Base-by-base conservation (phyloP, 2,888 invertebrate genomes). In the Sminthurides aquaticus region DNA sequence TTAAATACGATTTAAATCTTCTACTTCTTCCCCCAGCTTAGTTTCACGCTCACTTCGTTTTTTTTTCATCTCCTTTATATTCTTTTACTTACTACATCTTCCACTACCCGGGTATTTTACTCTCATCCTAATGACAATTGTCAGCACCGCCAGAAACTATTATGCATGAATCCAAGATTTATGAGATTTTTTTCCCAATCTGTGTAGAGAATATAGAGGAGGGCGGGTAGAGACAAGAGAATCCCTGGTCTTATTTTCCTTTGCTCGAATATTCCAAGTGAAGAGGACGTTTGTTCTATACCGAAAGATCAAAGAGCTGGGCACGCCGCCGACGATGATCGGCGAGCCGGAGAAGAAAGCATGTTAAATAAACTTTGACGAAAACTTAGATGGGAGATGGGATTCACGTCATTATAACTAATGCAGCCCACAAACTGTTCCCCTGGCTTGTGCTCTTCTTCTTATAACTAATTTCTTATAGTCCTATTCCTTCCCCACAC, bases 291-390 rank as follows among this genome's bases (percentile, higher is more conserved):
- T 62, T 62, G 62, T 62, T 48, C 48, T 26, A 57, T 62, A 57
- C 62, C 62, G 62, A 62, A 62, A 62, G 62, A 62, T 62, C 62
- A 62, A 62, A 62, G 62, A 57, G 57, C 49, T 49, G 25, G 57
- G 27, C 18, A 56, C 34, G 48, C 55, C 56, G 62, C 62, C 57
- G 61, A 20, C 20, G 20, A 24, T 60, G 22, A 34, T 34, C 43
- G 43, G 43, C 43, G 15, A 57, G 57, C 28, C 57, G 57, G 49
- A 57, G 43, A 34, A 60, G 49, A 60, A 49, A 24, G 20, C 54
- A 62, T 62, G 57, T 62, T 62, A 62, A 62, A 62, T 62, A 62
- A 62, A 62, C 57, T 57, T 62, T 62, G 57, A 62, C 48, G 62
- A 62, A 49, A 48, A 57, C 62, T 43, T 49, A 62, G 62, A 62